Evolutionary conservation across 2,888 invertebrate genomes (phyloP), one percentile per base, ranked within the genome.

Genomic region (Cantharis rufa): DNA sequence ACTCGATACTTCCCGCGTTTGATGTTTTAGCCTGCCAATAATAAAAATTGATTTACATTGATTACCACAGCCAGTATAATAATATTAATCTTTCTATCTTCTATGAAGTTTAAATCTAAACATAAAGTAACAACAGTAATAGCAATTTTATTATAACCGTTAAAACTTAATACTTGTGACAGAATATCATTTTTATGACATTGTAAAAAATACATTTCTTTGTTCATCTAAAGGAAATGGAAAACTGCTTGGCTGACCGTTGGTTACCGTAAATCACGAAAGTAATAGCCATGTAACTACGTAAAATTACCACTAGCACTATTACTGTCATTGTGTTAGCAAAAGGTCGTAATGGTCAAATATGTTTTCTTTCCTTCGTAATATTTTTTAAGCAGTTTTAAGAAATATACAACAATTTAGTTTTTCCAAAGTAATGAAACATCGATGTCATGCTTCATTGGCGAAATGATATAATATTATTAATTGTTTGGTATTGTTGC

Each of bases 261-360:
- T 72, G 79, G 78, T 68, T 72, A 73, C 70, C 79, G 79, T 82
- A 82, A 82, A 82, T 82, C 81, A 81, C 76, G 74, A 70, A 73
- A 77, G 82, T 82, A 82, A 82, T 82, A 82, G 81, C 82, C 81
- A 77, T 82, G 81, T 81, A 82, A 81, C 80, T 80, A 81, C 81
- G 81, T 82, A 81, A 81, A 82, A 82, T 81, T 82, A 81, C 81
- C 62, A 72, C 78, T 80, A 78, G 78, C 78, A 76, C 80, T 79
- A 80, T 81, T 82, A 81, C 77, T 72, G 80, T 80, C 81, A 79
- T 81, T 81, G 80, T 80, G 81, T 78, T 75, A 78, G 79, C 77
- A 75, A 74, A 79, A 79, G 78, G 79, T 75, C 62, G 71, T 75
- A 79, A 76, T 77, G 81, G 80, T 78, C 75, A 79, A 78, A 77